A percentile compares a stretch with the other conserved stretches of the same genome.
phyloP scores from a whole-genome alignment of 2,888 invertebrate genomes.

The Dolomedes plantarius region DNA sequence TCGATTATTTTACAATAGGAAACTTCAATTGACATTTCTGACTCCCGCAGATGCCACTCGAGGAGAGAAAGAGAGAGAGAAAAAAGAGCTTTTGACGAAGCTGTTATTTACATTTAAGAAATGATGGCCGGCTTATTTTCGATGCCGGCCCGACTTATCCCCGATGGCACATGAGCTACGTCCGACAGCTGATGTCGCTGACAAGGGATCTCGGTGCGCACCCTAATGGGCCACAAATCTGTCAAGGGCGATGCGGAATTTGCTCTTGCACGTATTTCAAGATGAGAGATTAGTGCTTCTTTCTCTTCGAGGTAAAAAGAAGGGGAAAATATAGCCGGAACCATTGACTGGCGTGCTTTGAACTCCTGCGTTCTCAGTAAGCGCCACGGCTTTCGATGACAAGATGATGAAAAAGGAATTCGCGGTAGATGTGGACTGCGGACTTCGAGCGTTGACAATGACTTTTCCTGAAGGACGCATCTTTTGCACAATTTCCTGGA shows the following conservation, averaged over 20 bases:
- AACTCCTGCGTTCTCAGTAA: neutral
- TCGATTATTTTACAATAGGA: too few relatives aligned
- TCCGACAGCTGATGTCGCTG: conserved; percentile 68
- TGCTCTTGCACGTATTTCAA: neutral
- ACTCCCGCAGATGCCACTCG: too few relatives aligned
- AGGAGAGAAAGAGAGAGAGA: too few relatives aligned
- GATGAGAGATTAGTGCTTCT: neutral
- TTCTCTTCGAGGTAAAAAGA: neutral
- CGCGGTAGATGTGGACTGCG: too few relatives aligned
- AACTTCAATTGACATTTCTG: too few relatives aligned
- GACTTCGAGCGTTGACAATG: too few relatives aligned
- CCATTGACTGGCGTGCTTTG: neutral
- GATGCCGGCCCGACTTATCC: neutral
- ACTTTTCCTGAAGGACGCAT: too few relatives aligned
- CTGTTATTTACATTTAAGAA: neutral
- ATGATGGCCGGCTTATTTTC: neutral
- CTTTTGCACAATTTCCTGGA: too few relatives aligned
- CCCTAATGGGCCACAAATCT: conserved; percentile 70
- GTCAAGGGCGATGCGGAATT: conserved; percentile 44
- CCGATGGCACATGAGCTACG: conserved; percentile 43
- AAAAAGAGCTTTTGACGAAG: too few relatives aligned
- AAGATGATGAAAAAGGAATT: neutral
- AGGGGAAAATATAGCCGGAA: neutral
- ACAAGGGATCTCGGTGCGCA: conserved; percentile 61
- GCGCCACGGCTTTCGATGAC: neutral